Evolutionary conservation across 2,888 invertebrate species (phyloP).

Genomic region (Chrysotoxum bicinctum): DNA sequence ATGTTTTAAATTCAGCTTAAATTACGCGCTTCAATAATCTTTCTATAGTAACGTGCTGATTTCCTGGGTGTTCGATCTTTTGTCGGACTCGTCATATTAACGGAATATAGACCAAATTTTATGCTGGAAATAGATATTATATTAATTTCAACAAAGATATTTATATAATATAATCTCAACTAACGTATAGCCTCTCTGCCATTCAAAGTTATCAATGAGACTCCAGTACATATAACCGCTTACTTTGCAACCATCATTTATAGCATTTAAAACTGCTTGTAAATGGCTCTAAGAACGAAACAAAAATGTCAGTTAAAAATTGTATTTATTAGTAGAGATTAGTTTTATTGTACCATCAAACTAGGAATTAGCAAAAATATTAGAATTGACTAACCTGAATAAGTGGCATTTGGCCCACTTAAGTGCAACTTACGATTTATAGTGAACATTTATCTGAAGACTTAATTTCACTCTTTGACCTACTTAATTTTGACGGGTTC

Average conservation of each 20-base stretch:
- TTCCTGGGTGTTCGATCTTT: slow-evolving; percentile 85
- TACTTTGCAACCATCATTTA: slow-evolving; percentile 77
- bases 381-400: no score
- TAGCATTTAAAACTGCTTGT: slow-evolving; percentile 75
- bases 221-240: slow-evolving; percentile 77
- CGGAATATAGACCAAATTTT: slow-evolving; percentile 87
- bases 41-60: slow-evolving; percentile 84
- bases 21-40: slow-evolving; percentile 80
- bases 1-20: neutral
- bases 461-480: no score
- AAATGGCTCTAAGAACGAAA: slow-evolving; percentile 75
- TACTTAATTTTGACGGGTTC: no score
- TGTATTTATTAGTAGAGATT: no score
- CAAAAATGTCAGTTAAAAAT: no score
- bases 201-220: slow-evolving; percentile 79
- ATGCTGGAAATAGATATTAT: slow-evolving; percentile 82
- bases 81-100: slow-evolving; percentile 85
- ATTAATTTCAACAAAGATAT: neutral
- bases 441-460: no score
- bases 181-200: slow-evolving; percentile 78
- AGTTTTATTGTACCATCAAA: no score
- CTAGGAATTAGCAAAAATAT: no score
- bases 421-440: no score
- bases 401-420: no score
- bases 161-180: slow-evolving; percentile 35